phyloP scores from a whole-genome alignment of 1,140 invertebrate genomes.

The Tetramorium alpestre region DNA sequence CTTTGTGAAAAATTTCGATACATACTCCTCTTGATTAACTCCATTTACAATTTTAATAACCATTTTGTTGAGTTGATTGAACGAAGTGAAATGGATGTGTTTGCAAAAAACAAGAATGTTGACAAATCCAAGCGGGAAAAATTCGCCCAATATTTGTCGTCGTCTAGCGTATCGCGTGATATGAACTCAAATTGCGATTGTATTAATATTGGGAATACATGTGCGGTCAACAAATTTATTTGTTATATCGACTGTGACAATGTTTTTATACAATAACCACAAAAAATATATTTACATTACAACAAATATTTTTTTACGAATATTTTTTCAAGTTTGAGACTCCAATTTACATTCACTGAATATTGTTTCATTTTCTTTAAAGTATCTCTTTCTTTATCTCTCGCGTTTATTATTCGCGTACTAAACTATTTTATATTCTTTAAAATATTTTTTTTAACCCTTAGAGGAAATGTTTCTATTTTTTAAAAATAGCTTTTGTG shows the following conservation, averaged over 20 bases:
- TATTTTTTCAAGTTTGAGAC: neutral
- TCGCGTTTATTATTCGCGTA: neutral
- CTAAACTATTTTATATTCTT: slow-evolving; percentile 8
- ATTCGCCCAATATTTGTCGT: slow-evolving; percentile 32
- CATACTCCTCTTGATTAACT: slow-evolving; percentile 28
- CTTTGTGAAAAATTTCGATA: neutral
- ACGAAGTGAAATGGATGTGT: slow-evolving; percentile 10
- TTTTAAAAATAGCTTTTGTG: neutral
- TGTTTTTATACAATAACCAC: neutral
- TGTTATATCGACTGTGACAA: neutral
- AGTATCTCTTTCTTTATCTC: neutral
- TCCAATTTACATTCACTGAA: neutral
- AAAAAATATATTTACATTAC: neutral
- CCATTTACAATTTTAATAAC: slow-evolving; percentile 38
- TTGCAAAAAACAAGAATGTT: slow-evolving; percentile 31
- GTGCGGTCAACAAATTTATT: slow-evolving; percentile 20
- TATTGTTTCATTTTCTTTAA: neutral
- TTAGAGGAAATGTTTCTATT: neutral
- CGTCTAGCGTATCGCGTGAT: neutral
- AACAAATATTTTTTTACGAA: neutral
- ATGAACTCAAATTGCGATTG: slow-evolving; percentile 14
- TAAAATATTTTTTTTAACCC: neutral
- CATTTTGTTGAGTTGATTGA: slow-evolving; percentile 18
- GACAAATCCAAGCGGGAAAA: slow-evolving; percentile 24
- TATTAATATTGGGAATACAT: neutral